Evolutionary conservation across 2,888 invertebrate genomes (phyloP).

Genomic region (Idaea biselata): DNA sequence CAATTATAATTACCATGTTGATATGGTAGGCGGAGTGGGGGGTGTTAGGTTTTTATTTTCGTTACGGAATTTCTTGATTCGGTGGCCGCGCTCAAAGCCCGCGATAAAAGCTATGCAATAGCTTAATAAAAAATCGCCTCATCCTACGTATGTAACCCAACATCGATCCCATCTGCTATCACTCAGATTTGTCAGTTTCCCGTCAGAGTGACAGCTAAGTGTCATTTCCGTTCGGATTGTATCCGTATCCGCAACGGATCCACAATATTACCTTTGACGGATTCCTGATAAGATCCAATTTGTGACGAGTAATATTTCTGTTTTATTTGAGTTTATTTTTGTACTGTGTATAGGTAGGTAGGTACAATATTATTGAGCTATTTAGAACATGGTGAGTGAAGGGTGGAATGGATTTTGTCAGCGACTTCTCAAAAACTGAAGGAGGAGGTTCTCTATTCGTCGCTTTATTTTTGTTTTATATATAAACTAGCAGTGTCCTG

Average conservation of each 20-base stretch:
- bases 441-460: too few species aligned
- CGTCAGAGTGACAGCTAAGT: constrained; percentile 14
- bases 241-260: background rate
- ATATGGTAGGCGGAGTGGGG: too few species aligned
- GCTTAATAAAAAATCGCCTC: too few species aligned
- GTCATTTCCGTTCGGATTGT: constrained; percentile 5
- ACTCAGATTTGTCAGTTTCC: constrained; percentile 28
- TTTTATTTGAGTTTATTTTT: background rate
- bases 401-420: too few species aligned
- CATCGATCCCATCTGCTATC: background rate
- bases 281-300: constrained; percentile 8
- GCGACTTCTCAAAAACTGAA: too few species aligned
- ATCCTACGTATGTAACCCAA: background rate
- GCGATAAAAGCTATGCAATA: too few species aligned
- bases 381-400: background rate
- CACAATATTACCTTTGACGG: constrained; percentile 5
- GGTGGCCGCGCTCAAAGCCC: too few species aligned
- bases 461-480: too few species aligned
- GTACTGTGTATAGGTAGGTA: background rate
- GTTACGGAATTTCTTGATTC: too few species aligned
- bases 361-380: background rate
- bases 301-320: background rate
- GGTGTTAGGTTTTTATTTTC: too few species aligned
- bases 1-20: too few species aligned
- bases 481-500: too few species aligned